A percentile compares a stretch with the other conserved stretches of the same genome.
Conservation (phyloP, 2,888 invertebrate genomes). For the Cotesia congregata region DNA sequence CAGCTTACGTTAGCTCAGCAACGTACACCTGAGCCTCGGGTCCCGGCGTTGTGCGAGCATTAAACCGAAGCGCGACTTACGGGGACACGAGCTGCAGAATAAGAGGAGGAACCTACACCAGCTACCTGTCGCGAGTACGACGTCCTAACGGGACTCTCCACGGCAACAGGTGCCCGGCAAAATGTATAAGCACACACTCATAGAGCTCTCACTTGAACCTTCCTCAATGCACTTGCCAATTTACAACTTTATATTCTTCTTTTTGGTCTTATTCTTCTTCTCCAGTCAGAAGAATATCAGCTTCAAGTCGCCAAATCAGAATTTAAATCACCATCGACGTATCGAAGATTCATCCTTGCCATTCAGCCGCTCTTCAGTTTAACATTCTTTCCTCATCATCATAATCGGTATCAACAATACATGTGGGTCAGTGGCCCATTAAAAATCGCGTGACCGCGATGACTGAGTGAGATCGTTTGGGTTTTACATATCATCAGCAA, state of each 20-base stretch:
- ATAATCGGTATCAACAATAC: constrained; percentile 41
- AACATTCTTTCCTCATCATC: constrained; percentile 1
- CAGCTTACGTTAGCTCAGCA: not conserved
- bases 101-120: constrained; percentile 14
- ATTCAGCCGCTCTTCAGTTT: constrained; percentile 11
- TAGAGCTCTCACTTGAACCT: constrained; percentile 30
- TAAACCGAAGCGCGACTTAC: constrained; percentile 33
- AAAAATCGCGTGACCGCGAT: constrained; percentile 41
- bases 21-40: not conserved
- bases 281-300: not conserved
- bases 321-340: not conserved
- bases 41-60: constrained; percentile 26
- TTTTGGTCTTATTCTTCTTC: constrained; percentile 16
- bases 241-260: constrained; percentile 26
- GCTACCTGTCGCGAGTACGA: constrained; percentile 62
- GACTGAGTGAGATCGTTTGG: constrained; percentile 37
- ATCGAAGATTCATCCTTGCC: not conserved
- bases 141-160: constrained; percentile 66
- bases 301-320: too few relatives aligned
- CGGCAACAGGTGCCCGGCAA: constrained; percentile 66
- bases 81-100: constrained; percentile 26
- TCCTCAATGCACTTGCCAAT: constrained; percentile 27
- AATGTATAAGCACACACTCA: constrained; percentile 44
- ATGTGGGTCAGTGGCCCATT: constrained; percentile 62
- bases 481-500: constrained; percentile 16